phyloP scores from a whole-genome alignment of 2,113 vertebrate genomes.

The Pseudolaguvia tuberculata region DNA sequence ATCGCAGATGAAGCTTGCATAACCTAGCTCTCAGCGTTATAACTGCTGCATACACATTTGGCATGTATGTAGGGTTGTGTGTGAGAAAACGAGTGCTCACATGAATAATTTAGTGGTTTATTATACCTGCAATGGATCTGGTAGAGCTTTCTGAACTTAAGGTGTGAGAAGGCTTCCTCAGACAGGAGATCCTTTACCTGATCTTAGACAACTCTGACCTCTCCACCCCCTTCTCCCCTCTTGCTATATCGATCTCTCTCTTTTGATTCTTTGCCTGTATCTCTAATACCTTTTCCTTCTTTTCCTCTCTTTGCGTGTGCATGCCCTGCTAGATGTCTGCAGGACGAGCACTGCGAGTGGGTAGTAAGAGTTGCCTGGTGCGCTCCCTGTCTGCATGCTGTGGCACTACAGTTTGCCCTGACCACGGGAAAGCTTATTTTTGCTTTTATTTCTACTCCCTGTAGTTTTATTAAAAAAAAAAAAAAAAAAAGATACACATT shows the following conservation, averaged over 20 bases:
- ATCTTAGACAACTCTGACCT: slow-evolving; percentile 49
- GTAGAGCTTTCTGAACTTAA: neutral
- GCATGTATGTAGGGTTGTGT: neutral
- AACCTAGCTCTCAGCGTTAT: slow-evolving; percentile 61
- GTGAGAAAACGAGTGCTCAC: neutral
- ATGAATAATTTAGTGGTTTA: slow-evolving; percentile 36
- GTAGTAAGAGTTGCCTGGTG: slow-evolving; percentile 48
- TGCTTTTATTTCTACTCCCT: neutral
- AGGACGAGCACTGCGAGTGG: slow-evolving; percentile 55
- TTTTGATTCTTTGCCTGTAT: neutral
- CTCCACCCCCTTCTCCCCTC: slow-evolving; percentile 6
- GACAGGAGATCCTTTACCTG: slow-evolving; percentile 13
- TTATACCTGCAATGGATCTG: neutral
- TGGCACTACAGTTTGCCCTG: slow-evolving; percentile 60
- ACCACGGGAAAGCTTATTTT: slow-evolving; percentile 24
- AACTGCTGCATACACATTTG: slow-evolving; percentile 18
- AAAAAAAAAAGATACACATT: too few species aligned
- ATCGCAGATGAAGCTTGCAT: slow-evolving; percentile 9
- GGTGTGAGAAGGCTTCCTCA: neutral
- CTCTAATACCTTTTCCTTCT: slow-evolving; percentile 8
- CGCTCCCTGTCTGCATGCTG: slow-evolving; percentile 62
- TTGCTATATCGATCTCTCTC: neutral
- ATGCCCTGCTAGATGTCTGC: slow-evolving; percentile 68
- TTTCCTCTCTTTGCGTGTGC: slow-evolving; percentile 45
- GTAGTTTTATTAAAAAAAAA: neutral